Evolutionary conservation across 2,113 vertebrate species (phyloP).

Genomic region (Xyliphius kryptos): DNA sequence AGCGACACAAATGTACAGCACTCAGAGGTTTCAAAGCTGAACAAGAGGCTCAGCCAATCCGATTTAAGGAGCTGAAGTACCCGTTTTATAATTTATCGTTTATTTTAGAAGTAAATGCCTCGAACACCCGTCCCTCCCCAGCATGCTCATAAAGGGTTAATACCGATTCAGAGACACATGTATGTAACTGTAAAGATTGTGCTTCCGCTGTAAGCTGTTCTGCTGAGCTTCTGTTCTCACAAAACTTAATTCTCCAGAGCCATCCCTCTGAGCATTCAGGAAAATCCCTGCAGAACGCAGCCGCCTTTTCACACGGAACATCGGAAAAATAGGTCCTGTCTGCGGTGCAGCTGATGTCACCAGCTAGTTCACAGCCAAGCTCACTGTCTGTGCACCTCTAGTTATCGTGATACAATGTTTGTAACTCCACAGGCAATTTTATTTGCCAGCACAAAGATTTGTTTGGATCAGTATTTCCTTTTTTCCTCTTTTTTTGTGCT

Average conservation of each 20-base stretch:
- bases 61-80: no score
- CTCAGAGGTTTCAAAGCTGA: no score
- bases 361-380: slow-evolving; percentile 1
- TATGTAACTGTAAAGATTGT: no score
- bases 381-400: neutral
- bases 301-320: slow-evolving; percentile 1
- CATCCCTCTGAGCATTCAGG: neutral
- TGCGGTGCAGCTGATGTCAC: neutral
- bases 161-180: no score
- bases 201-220: neutral
- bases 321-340: neutral
- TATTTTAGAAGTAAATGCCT: no score
- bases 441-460: neutral
- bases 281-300: neutral
- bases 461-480: neutral
- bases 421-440: neutral
- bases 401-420: neutral
- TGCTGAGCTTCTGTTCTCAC: neutral
- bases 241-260: neutral
- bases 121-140: no score
- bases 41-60: no score
- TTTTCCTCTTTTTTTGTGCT: neutral
- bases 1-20: no score
- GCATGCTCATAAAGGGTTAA: no score
- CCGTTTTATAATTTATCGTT: no score